phyloP scores from a whole-genome alignment of 2,888 invertebrate genomes.

The Amorpha juglandis region DNA sequence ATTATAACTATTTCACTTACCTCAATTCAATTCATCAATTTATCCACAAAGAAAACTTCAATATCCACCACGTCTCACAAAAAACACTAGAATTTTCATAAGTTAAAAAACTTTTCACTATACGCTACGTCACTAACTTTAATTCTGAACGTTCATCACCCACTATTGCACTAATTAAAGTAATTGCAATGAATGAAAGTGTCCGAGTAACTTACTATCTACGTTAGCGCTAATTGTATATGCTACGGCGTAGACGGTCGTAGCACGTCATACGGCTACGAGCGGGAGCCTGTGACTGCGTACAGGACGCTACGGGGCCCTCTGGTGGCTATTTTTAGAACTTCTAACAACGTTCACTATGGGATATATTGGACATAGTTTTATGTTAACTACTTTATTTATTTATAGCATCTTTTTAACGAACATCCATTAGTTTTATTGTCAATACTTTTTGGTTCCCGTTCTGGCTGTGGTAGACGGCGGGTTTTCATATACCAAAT shows the following conservation, averaged over 20 bases:
- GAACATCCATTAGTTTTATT: too few species aligned
- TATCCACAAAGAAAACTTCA: constrained; percentile 24
- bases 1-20: neutral
- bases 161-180: constrained; percentile 2
- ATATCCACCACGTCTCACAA: constrained; percentile 14
- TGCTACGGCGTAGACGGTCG: constrained; percentile 12
- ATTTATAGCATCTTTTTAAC: too few species aligned
- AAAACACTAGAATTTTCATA: constrained; percentile 15
- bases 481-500: too few species aligned
- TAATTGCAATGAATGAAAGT: constrained; percentile 3
- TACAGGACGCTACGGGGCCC: constrained; percentile 22
- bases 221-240: constrained; percentile 13
- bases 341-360: neutral
- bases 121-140: neutral
- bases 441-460: too few species aligned
- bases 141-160: constrained; percentile 1
- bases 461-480: too few species aligned
- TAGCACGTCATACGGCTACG: constrained; percentile 23
- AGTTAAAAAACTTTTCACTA: constrained; percentile 22
- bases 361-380: neutral
- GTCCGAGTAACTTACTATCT: constrained; percentile 15
- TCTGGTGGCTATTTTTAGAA: constrained; percentile 21
- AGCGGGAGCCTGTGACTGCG: constrained; percentile 23
- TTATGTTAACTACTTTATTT: neutral
- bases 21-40: constrained; percentile 20